A percentile compares a stretch with the other conserved stretches of the same genome.
phyloP scores from a whole-genome alignment of 2,888 invertebrate species.

The Isotomurus palustris region DNA sequence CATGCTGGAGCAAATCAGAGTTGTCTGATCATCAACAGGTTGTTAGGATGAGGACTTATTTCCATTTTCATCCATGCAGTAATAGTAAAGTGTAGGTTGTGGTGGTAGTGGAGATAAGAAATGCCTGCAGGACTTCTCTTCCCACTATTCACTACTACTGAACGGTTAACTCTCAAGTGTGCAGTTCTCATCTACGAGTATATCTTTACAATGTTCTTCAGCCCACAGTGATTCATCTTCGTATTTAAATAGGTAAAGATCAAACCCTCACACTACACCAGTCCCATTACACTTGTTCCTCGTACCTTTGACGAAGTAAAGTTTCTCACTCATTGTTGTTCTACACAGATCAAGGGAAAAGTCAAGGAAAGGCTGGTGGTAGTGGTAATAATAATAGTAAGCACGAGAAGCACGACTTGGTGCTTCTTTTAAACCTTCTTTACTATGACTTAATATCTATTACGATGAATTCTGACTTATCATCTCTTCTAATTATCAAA shows the following conservation, averaged over 20 bases:
- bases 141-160: conserved; percentile 11
- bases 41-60: conserved; percentile 17
- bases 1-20: conserved; percentile 5
- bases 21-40: conserved; percentile 23
- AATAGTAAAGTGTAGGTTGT: background rate
- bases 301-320: no score
- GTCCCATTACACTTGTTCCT: no score
- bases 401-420: conserved; percentile 13
- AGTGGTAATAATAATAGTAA: no score
- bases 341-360: conserved; percentile 13
- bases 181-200: conserved; percentile 1
- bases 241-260: conserved; percentile 3
- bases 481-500: conserved; percentile 13
- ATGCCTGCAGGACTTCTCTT: conserved; percentile 24
- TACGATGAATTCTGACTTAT: conserved; percentile 5
- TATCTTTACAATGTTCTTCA: no score
- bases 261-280: background rate
- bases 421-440: background rate
- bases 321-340: conserved; percentile 13
- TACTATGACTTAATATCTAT: background rate
- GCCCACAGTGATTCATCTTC: conserved; percentile 8
- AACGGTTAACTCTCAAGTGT: background rate
- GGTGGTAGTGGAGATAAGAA: conserved; percentile 7
- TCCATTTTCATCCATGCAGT: conserved; percentile 13
- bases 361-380: conserved; percentile 14